These are phyloP conservation scores for Agriopis aurantiaria DNA, from an alignment of 2,888 invertebrate genomes.

Conservation along the genomic window DNA sequence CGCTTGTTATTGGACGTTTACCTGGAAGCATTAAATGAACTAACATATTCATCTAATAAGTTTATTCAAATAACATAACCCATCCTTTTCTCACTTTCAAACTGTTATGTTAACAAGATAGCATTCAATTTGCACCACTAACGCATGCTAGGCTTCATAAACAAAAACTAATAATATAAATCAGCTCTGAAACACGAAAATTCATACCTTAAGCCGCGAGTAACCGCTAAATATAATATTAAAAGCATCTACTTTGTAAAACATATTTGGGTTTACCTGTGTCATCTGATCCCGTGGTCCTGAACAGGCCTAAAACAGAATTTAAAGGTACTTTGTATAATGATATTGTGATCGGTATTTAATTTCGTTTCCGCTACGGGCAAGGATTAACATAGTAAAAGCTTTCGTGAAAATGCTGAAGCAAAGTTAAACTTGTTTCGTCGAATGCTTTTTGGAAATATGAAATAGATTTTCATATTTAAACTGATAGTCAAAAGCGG, in stretches of 20 bases:
- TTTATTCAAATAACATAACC: too few species aligned
- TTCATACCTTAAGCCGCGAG: constrained; percentile 48
- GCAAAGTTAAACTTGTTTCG: constrained; percentile 17
- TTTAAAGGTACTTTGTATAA: constrained; percentile 75
- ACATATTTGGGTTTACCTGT: constrained; percentile 67
- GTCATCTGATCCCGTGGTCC: constrained; percentile 73
- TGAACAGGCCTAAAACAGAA: constrained; percentile 82
- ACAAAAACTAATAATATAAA: too few species aligned
- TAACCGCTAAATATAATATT: constrained; percentile 46
- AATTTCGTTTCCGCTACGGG: constrained; percentile 54
- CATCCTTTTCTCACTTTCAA: too few species aligned
- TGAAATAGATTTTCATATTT: constrained; percentile 1
- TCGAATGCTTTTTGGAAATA: constrained; percentile 14
- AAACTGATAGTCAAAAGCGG: not conserved
- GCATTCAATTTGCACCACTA: too few species aligned
- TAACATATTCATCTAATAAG: not conserved
- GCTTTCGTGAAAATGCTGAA: constrained; percentile 15
- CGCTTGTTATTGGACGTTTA: not conserved
- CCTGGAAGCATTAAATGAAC: not conserved
- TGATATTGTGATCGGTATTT: constrained; percentile 63
- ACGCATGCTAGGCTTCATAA: too few species aligned
- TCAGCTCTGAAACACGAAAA: constrained; percentile 1
- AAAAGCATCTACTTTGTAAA: constrained; percentile 56
- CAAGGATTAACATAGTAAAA: constrained; percentile 41
- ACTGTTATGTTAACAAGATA: too few species aligned